Evolutionary conservation across 2,113 vertebrate species (phyloP).

Genomic region (Agapornis roseicollis): DNA sequence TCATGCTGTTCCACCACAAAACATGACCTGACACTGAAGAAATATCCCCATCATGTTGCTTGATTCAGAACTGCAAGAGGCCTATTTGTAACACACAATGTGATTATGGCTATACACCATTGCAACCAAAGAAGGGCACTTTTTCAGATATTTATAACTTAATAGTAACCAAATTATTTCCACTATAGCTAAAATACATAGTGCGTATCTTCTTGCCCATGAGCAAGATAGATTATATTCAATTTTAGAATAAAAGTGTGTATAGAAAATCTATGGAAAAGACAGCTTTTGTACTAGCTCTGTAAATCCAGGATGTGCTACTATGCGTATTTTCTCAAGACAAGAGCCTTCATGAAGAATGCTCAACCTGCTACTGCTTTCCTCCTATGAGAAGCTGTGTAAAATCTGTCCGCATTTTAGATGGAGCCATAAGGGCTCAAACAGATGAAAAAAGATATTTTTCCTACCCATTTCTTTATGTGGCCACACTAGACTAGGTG

Average conservation of each 20-base stretch:
- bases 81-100: neutral
- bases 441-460: neutral
- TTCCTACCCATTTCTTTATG: neutral
- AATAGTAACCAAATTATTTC: neutral
- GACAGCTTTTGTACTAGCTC: neutral
- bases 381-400: neutral
- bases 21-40: neutral
- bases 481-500: neutral
- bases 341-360: neutral
- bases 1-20: neutral
- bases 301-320: neutral
- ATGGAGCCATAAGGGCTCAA: neutral
- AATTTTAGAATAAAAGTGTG: neutral
- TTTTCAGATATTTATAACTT: neutral
- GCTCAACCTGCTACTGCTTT: neutral
- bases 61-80: neutral
- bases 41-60: neutral
- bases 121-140: neutral
- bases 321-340: neutral
- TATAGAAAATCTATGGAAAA: neutral
- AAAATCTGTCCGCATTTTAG: neutral
- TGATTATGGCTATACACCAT: neutral
- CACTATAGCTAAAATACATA: neutral
- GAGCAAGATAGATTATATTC: neutral
- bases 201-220: neutral